Conservation (phyloP, 1,140 invertebrate species). For the Tyrophagus putrescentiae region DNA sequence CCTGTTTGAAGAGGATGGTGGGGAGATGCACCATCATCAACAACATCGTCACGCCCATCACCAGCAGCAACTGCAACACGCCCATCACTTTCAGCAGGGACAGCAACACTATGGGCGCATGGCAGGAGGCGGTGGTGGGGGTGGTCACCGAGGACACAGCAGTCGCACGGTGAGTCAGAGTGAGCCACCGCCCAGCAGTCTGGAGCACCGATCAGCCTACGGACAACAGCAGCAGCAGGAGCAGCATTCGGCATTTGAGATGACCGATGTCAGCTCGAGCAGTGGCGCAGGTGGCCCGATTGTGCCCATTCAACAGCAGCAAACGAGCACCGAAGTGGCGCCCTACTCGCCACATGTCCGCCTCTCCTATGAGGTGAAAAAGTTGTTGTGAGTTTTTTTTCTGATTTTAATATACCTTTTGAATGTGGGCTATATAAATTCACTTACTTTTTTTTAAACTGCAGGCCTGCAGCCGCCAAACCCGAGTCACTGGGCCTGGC, state of each 20-base stretch:
- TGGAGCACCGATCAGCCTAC: not conserved
- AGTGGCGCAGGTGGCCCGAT: not conserved
- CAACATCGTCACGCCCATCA: not conserved
- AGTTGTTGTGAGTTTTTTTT: constrained; percentile 65
- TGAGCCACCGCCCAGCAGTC: not conserved
- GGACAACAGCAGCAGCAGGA: too few relatives aligned
- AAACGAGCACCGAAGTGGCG: not conserved
- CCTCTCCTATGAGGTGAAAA: constrained; percentile 98
- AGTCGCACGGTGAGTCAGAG: not conserved
- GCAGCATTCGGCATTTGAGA: not conserved
- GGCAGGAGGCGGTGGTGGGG: not conserved
- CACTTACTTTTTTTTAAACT: not conserved
- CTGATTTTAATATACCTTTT: not conserved
- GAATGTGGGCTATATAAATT: constrained; percentile 1
- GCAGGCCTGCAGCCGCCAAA: constrained; percentile 18
- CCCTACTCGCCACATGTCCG: constrained; percentile 36
- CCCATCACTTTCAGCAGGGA: not conserved
- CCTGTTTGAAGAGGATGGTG: not conserved
- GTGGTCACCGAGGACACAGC: not conserved
- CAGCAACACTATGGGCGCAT: not conserved
- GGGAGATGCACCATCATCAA: not conserved
- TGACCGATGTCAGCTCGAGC: not conserved
- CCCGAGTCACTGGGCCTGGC: constrained; percentile 44
- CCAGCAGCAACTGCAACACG: not conserved
- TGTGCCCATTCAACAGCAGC: not conserved